Percentiles rank a stretch among this genome's conserved stretches.
Evolutionary conservation across 2,888 invertebrate genomes (phyloP).

Genomic region (Cyclophora albipunctata): DNA sequence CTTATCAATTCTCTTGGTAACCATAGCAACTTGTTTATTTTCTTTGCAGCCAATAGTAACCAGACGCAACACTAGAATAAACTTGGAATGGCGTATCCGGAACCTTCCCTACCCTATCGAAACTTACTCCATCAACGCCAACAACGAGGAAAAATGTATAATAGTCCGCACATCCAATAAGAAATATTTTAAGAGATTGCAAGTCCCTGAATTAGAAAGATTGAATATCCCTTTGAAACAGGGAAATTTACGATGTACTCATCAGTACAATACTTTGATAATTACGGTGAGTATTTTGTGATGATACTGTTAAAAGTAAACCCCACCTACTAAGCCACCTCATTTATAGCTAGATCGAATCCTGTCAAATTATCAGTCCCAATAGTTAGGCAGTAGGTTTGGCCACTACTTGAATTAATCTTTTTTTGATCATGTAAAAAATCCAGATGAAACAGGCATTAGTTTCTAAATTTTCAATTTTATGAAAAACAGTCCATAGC

Average conservation of each 20-base stretch:
- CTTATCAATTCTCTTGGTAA: no score
- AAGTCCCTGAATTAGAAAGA: constrained; percentile 81
- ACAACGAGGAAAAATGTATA: constrained; percentile 78
- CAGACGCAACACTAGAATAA: constrained; percentile 82
- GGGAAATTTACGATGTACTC: constrained; percentile 78
- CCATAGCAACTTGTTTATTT: no score
- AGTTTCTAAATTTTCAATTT: no score
- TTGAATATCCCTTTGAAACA: constrained; percentile 78
- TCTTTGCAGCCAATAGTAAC: constrained; percentile 77
- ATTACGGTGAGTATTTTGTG: constrained; percentile 76
- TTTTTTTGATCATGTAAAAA: no score
- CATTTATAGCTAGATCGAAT: neutral
- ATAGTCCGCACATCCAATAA: constrained; percentile 85
- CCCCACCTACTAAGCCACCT: no score
- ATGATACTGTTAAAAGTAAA: no score
- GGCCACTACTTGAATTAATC: no score
- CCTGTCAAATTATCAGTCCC: no score
- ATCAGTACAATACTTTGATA: constrained; percentile 85
- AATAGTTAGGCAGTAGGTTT: no score
- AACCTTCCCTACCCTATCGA: constrained; percentile 84
- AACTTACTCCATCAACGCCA: constrained; percentile 80
- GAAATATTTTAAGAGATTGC: constrained; percentile 85
- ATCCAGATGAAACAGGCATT: no score
- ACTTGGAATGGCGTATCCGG: constrained; percentile 88
- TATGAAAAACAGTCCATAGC: no score